Evolutionary conservation across 1,140 invertebrate species (phyloP), one percentile per base, ranked within the genome.

Genomic region (Spodoptera litura): DNA sequence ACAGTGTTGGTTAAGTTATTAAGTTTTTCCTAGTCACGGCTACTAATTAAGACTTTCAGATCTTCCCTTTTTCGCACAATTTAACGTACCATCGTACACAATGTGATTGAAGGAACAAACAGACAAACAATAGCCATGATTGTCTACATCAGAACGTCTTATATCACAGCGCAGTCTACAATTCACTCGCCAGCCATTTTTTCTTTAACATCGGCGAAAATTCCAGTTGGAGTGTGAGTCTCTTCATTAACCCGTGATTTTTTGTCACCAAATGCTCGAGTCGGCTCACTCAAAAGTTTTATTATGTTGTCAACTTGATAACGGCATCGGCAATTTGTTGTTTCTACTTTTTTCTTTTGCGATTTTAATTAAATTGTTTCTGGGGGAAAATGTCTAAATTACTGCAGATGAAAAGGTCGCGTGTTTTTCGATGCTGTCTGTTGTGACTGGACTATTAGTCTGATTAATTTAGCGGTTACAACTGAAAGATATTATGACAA

Each of bases 261-360:
- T 82, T 82, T 80, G 61, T 49, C 64, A 51, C n/a, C 44, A 62
- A 79, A 76, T 73, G 51, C 78, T 73, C 12, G 13, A 20, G 25
- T 58, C 51, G 61, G 62, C 13, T 13, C 61, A 25, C 35, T 20
- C 52, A 27, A 9, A 10, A n/a, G 58, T 66, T 78, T 74, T 78
- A 81, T 81, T 81, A 81, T 78, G 53, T 81, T 81, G 80, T 81
- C 80, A 78, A 49, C 56, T 12, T 71, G 78, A 79, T 79, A 75
- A 79, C 71, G 38, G 72, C 35, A 20, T 13, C 20, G 49, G 51
- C 25, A 51, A 35, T 59, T 49, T 10, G 15, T 20, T 31, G 25
- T 68, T 68, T 77, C 56, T 56, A 10, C 15, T 12, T 31, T 49
- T 68, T 68, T 77, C 56, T 56, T n/a, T 68, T 3, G 0, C 27